Evolutionary conservation across 2,797 vertebrate species (phyloP).

Genomic region (Lindbergichthys nudifrons): DNA sequence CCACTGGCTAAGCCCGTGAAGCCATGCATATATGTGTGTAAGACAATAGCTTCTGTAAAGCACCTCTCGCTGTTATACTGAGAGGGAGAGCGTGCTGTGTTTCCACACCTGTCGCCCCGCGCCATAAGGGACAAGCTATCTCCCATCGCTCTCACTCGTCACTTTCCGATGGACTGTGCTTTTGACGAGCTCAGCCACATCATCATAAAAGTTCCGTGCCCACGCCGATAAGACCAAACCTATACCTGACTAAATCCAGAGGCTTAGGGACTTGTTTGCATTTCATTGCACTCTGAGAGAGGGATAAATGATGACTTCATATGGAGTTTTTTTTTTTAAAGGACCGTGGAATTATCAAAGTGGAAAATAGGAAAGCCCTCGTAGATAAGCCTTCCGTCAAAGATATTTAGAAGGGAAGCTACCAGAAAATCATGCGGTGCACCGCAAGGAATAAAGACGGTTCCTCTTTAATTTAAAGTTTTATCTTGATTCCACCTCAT

Average conservation of each 20-base stretch:
- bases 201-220: slow-evolving; percentile 63
- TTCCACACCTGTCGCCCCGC: slow-evolving; percentile 82
- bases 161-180: slow-evolving; percentile 45
- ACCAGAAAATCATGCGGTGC: slow-evolving; percentile 12
- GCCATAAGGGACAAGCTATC: slow-evolving; percentile 66
- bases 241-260: slow-evolving; percentile 71
- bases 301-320: slow-evolving; percentile 13
- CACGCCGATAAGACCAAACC: slow-evolving; percentile 58
- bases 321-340: slow-evolving; percentile 33
- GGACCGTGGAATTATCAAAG: slow-evolving; percentile 24
- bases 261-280: slow-evolving; percentile 55
- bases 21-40: slow-evolving; percentile 77
- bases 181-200: slow-evolving; percentile 54
- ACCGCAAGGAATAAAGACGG: slow-evolving; percentile 33
- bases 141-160: slow-evolving; percentile 55
- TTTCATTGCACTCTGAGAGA: slow-evolving; percentile 50
- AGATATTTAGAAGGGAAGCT: slow-evolving; percentile 31
- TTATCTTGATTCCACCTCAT: slow-evolving; percentile 14
- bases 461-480: slow-evolving; percentile 33
- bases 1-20: slow-evolving; percentile 74
- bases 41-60: slow-evolving; percentile 86
- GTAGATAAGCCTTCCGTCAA: slow-evolving; percentile 13
- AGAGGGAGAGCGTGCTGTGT: slow-evolving; percentile 63
- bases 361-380: slow-evolving; percentile 32
- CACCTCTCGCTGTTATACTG: slow-evolving; percentile 77